phyloP scores from a whole-genome alignment of 2,113 vertebrate species.

The Coregonus clupeaformis region DNA sequence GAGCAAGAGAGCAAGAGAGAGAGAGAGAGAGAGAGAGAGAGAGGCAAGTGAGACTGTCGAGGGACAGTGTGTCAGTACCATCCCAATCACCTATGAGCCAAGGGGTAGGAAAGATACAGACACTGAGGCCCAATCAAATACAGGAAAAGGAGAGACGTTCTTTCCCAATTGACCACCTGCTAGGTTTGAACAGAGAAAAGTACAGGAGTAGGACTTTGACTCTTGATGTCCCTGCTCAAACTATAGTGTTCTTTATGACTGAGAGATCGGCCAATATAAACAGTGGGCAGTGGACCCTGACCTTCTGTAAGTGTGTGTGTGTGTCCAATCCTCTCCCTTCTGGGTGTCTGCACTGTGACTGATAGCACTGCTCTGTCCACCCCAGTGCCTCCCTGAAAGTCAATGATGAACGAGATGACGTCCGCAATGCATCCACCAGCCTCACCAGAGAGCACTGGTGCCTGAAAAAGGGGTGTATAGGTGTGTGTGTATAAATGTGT shows the following conservation, averaged over 20 bases:
- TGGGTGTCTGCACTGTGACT: not conserved
- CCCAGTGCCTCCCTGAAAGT: constrained; percentile 4
- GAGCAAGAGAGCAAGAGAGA: too few species aligned
- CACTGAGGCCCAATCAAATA: too few species aligned
- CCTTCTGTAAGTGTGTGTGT: not conserved
- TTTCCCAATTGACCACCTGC: too few species aligned
- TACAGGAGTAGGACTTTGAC: not conserved
- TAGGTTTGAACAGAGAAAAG: too few species aligned
- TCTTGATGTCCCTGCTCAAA: not conserved
- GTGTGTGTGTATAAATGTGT: not conserved
- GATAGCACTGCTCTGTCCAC: not conserved
- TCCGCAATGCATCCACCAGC: not conserved
- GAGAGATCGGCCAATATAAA: not conserved
- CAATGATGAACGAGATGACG: not conserved
- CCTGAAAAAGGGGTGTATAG: not conserved
- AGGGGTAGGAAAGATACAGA: too few species aligned
- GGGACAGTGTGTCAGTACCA: too few species aligned
- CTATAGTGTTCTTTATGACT: not conserved
- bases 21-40: too few species aligned
- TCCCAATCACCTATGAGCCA: too few species aligned
- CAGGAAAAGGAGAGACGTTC: too few species aligned
- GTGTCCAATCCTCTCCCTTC: too few species aligned
- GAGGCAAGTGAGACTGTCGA: too few species aligned
- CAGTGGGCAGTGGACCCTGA: not conserved
- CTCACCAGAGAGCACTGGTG: not conserved